Percentiles rank a stretch among this genome's conserved stretches.
phyloP scores from a whole-genome alignment of 2,113 vertebrate genomes.

The Polyodon spathula region DNA sequence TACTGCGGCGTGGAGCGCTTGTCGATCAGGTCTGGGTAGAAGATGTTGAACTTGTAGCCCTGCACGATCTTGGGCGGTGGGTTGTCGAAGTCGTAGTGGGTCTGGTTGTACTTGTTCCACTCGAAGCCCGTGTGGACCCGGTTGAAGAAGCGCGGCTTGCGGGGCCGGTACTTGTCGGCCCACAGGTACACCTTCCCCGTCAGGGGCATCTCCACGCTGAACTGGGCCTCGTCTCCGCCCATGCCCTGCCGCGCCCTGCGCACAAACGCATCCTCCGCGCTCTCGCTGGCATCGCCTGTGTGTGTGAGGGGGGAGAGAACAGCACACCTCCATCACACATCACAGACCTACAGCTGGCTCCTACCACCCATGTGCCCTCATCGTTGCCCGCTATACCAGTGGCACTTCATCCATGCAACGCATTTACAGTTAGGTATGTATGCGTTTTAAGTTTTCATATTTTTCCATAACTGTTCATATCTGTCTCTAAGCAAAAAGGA shows the following conservation, averaged over 20 bases:
- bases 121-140: conserved; percentile 94
- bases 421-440: too few relatives aligned
- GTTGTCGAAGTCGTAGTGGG: conserved; percentile 95
- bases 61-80: conserved; percentile 94
- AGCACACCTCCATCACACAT: not conserved
- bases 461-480: too few relatives aligned
- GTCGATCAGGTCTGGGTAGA: conserved; percentile 93
- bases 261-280: conserved; percentile 86
- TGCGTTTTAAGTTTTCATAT: too few relatives aligned
- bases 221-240: conserved; percentile 88
- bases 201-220: conserved; percentile 90
- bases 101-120: conserved; percentile 99
- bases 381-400: too few relatives aligned
- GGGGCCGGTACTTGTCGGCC: conserved; percentile 95
- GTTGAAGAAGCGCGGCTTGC: conserved; percentile 96
- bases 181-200: conserved; percentile 90
- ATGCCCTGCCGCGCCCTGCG: conserved; percentile 87
- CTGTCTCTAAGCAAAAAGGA: too few relatives aligned
- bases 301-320: not conserved
- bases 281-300: conserved; percentile 84
- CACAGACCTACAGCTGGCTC: too few relatives aligned
- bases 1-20: conserved; percentile 92
- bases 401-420: too few relatives aligned
- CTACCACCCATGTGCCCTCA: too few relatives aligned
- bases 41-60: conserved; percentile 98